Evolutionary conservation across 1,140 invertebrate species (phyloP), one percentile per base, ranked within the genome.

Genomic region (Melipona quadrifasciata): DNA sequence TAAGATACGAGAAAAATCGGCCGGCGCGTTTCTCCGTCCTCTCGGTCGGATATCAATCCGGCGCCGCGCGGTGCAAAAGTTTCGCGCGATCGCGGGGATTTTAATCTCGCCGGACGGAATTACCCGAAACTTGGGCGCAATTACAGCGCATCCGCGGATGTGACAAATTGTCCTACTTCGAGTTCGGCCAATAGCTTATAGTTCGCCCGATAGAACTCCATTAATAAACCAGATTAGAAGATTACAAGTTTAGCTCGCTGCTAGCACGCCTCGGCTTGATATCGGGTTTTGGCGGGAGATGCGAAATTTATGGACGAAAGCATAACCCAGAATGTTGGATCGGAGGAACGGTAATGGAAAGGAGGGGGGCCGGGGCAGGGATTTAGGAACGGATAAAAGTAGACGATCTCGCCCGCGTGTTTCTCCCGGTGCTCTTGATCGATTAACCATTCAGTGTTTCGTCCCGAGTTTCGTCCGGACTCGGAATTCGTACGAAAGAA

Each of bases 221-320:
- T 76, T 84, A 84, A 70, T 84, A 84, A 84, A 79, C 75, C 76
- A 79, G 76, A 83, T 83, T 83, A 84, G 75, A 70, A 79, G 82
- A 84, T 84, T 84, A 84, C 75, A 72, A 84, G 82, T 64, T 79
- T 71, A 71, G 27, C 75, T 51, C 75, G 31, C 34, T 21, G 24
- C 61, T 64, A 12, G 14, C 39, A 14, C 27, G 24, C 17, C 39
- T 47, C 47, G 47, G 11, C 21, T 24, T 27, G 27, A 53, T 61
- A 1, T 57, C 2, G 80, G 53, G 3, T 58, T 82, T 74, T 47
- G 39, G 27, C 80, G 51, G 0, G 31, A 16, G 12, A 61, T 47
- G 27, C 21, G 16, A 31, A 73, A 81, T 73, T 81, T 73, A 73
- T 73, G 39, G 58, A 61, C 64, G 64, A 65, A n/a, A 61, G 58